Evolutionary conservation across 1,140 invertebrate genomes (phyloP).

Genomic region (Vanessa atalanta): DNA sequence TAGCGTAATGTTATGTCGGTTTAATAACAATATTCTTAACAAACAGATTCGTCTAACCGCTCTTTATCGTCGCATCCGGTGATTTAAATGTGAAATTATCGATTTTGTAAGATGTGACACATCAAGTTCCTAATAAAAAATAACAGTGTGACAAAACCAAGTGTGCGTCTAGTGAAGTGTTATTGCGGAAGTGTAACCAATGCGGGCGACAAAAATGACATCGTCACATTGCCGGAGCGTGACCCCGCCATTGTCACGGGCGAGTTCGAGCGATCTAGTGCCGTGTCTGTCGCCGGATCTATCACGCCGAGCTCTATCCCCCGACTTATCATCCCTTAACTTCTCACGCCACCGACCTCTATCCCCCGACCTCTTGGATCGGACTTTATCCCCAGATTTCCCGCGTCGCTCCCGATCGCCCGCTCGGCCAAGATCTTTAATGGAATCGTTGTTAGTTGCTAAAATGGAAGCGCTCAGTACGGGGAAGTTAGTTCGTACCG

Average conservation of each 20-base stretch:
- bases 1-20: no score
- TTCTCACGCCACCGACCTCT: constrained; percentile 24
- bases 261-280: constrained; percentile 60
- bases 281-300: constrained; percentile 50
- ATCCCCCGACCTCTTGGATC: constrained; percentile 48
- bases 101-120: not conserved
- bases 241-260: constrained; percentile 69
- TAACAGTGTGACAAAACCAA: not conserved
- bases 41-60: constrained; percentile 14
- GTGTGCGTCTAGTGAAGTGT: constrained; percentile 28
- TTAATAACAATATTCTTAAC: constrained; percentile 1
- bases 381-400: constrained; percentile 59
- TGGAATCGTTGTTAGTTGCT: constrained; percentile 88
- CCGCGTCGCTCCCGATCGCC: constrained; percentile 72
- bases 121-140: not conserved
- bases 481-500: constrained; percentile 84
- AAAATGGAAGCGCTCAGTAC: constrained; percentile 86
- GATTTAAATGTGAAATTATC: not conserved
- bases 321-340: constrained; percentile 35
- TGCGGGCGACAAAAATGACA: constrained; percentile 75
- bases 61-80: not conserved
- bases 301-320: constrained; percentile 39
- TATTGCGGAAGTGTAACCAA: constrained; percentile 49
- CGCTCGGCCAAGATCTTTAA: constrained; percentile 84
- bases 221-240: constrained; percentile 74